Evolutionary conservation across 2,113 vertebrate species (phyloP).

Genomic region (Ceratotherium simum): DNA sequence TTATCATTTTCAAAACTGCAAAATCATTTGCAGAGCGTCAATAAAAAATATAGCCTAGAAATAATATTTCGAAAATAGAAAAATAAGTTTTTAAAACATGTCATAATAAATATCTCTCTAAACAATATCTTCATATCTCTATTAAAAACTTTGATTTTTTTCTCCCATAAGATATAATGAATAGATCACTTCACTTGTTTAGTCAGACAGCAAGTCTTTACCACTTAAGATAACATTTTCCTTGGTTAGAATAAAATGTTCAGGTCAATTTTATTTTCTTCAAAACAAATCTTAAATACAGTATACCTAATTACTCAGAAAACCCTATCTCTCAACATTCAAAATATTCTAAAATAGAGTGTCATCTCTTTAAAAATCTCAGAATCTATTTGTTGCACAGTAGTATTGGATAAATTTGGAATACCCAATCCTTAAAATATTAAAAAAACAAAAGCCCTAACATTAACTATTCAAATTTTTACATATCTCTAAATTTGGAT

Average conservation of each 20-base stretch:
- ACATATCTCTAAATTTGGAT: slow-evolving; percentile 41
- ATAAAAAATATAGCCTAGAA: slow-evolving; percentile 75
- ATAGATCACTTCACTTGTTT: not conserved
- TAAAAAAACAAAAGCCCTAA: slow-evolving; percentile 37
- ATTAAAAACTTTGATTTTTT: slow-evolving; percentile 53
- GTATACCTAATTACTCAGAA: not conserved
- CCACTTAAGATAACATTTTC: slow-evolving; percentile 32
- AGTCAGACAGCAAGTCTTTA: slow-evolving; percentile 45
- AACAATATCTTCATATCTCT: slow-evolving; percentile 63
- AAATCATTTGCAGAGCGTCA: slow-evolving; percentile 57
- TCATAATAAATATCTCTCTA: slow-evolving; percentile 76
- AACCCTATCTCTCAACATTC: slow-evolving; percentile 48
- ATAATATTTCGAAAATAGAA: slow-evolving; percentile 76
- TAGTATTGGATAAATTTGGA: slow-evolving; percentile 29
- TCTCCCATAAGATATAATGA: slow-evolving; percentile 4
- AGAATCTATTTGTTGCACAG: slow-evolving; percentile 55
- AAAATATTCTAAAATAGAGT: slow-evolving; percentile 11
- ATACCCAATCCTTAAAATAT: slow-evolving; percentile 41
- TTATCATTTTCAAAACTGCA: slow-evolving; percentile 58
- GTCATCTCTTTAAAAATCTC: slow-evolving; percentile 28
- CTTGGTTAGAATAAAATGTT: slow-evolving; percentile 58
- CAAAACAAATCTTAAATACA: slow-evolving; percentile 58
- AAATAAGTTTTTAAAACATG: slow-evolving; percentile 75
- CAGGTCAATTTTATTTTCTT: not conserved
- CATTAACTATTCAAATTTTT: not conserved